Evolutionary conservation across 2,888 invertebrate species (phyloP).

Genomic region (Chouioia cunea): DNA sequence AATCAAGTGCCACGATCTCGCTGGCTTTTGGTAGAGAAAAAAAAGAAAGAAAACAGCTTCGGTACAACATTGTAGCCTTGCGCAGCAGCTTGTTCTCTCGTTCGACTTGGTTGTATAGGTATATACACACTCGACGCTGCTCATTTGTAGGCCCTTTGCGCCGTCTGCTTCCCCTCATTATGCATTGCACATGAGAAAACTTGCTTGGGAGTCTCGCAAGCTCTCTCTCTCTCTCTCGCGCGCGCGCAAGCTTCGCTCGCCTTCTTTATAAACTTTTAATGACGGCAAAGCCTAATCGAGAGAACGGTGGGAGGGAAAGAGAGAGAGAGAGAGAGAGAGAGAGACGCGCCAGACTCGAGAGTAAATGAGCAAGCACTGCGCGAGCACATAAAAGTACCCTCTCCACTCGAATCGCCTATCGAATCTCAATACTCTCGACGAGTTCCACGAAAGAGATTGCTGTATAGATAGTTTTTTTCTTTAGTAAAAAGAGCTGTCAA

Average conservation of each 20-base stretch:
- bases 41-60: slow-evolving; percentile 4
- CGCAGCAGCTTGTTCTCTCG: slow-evolving; percentile 34
- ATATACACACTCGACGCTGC: slow-evolving; percentile 38
- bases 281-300: slow-evolving; percentile 68
- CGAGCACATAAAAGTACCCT: slow-evolving; percentile 54
- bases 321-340: slow-evolving; percentile 15
- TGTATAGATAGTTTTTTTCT: slow-evolving; percentile 19
- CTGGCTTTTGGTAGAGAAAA: slow-evolving; percentile 33
- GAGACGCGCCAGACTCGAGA: slow-evolving; percentile 37
- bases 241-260: slow-evolving; percentile 51
- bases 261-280: slow-evolving; percentile 69
- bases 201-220: slow-evolving; percentile 59
- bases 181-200: slow-evolving; percentile 69
- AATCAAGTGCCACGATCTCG: slow-evolving; percentile 2
- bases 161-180: slow-evolving; percentile 66
- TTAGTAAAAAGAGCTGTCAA: not conserved
- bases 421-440: slow-evolving; percentile 59
- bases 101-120: slow-evolving; percentile 40
- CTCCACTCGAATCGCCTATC: slow-evolving; percentile 56
- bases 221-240: slow-evolving; percentile 43
- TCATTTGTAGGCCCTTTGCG: slow-evolving; percentile 67
- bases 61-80: slow-evolving; percentile 49
- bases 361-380: slow-evolving; percentile 46
- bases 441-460: not conserved
- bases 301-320: slow-evolving; percentile 52